Evolutionary conservation across 1,140 invertebrate species (phyloP).

Genomic region (Belonocnema kinseyi): DNA sequence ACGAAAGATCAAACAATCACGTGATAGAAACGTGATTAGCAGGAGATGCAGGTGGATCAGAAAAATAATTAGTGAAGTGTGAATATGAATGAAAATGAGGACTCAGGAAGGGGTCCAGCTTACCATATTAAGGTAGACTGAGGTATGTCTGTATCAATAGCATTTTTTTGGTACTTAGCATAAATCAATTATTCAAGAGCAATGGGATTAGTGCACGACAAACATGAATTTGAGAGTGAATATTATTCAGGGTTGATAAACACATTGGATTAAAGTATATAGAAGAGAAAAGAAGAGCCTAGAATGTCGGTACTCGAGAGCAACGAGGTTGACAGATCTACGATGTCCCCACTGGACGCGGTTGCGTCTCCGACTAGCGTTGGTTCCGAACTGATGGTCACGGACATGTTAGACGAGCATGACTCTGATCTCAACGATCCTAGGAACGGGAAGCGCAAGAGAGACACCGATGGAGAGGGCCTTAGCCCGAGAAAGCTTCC

Average conservation of each 20-base stretch:
- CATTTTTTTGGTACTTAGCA: not conserved
- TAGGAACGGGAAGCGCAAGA: conserved; percentile 61
- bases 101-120: not conserved
- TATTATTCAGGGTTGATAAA: not conserved
- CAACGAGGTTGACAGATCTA: conserved; percentile 60
- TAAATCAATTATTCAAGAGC: too few relatives aligned
- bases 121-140: too few relatives aligned
- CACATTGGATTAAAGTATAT: not conserved
- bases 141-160: not conserved
- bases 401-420: conserved; percentile 70
- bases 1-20: not conserved
- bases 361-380: conserved; percentile 69
- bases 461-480: conserved; percentile 70
- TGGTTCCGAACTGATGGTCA: conserved; percentile 69
- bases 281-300: conserved; percentile 34
- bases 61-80: conserved; percentile 17
- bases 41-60: not conserved
- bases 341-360: conserved; percentile 72
- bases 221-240: too few relatives aligned
- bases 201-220: too few relatives aligned
- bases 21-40: not conserved
- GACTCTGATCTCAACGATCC: conserved; percentile 45
- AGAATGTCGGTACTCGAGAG: conserved; percentile 66
- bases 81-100: not conserved
- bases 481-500: conserved; percentile 73